phyloP scores from a whole-genome alignment of 2,888 invertebrate genomes.

The Julus scanicus region DNA sequence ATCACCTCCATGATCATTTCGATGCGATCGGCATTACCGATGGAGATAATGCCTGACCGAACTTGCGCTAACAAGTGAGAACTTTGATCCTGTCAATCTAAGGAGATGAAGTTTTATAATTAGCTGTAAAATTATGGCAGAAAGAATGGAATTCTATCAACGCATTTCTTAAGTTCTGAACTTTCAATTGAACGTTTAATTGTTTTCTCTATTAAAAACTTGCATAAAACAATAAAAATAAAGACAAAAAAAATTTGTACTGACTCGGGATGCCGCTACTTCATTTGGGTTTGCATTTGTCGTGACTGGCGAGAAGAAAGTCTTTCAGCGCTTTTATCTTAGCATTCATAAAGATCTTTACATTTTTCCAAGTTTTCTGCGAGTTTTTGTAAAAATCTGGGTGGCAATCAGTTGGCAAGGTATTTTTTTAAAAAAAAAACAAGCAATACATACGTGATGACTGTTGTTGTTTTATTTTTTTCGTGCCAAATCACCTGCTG shows the following conservation, averaged over 20 bases:
- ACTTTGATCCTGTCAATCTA: conserved; percentile 6
- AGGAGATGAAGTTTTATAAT: not conserved
- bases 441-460: conserved; percentile 60
- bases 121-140: too few species aligned
- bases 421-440: not conserved
- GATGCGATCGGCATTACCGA: conserved; percentile 7
- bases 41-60: not conserved
- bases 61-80: conserved; percentile 39
- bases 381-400: not conserved
- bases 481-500: conserved; percentile 57
- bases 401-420: not conserved
- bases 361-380: conserved; percentile 62
- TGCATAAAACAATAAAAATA: not conserved
- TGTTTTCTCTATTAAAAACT: too few species aligned
- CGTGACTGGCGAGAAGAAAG: conserved; percentile 63
- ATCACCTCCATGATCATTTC: not conserved
- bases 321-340: conserved; percentile 64
- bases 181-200: too few species aligned
- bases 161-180: too few species aligned
- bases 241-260: not conserved
- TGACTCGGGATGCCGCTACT: conserved; percentile 57
- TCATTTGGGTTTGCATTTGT: too few species aligned
- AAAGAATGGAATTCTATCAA: too few species aligned
- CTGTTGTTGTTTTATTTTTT: conserved; percentile 64
- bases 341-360: conserved; percentile 63